phyloP scores from a whole-genome alignment of 2,797 vertebrate species.

The Craterocephalus amniculus region DNA sequence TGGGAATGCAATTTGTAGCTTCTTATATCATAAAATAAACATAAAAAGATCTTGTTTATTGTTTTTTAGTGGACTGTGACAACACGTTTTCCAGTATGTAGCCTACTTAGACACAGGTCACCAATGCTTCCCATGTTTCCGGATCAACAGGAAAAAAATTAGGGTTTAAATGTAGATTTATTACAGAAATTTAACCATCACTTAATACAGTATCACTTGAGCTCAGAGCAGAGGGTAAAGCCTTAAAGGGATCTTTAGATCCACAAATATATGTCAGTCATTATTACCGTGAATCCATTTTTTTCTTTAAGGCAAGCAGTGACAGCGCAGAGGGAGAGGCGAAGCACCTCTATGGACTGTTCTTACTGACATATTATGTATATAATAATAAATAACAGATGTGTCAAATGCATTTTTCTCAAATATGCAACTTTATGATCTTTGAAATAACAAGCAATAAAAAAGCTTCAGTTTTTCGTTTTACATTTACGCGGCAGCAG shows the following conservation, averaged over 20 bases:
- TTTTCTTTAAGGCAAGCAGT: neutral
- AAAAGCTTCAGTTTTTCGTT: neutral
- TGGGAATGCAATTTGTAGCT: neutral
- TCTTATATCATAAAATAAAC: neutral
- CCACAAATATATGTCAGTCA: neutral
- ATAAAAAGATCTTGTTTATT: neutral
- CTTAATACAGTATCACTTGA: neutral
- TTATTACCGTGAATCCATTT: neutral
- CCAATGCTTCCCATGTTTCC: neutral
- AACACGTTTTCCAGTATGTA: no score
- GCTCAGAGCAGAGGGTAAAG: neutral
- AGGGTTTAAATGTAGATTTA: neutral
- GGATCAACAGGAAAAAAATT: neutral
- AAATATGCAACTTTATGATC: neutral
- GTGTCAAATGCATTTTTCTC: neutral
- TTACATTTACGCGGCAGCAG: neutral
- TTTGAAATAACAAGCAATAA: neutral
- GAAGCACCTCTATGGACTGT: neutral
- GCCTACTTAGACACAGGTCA: neutral
- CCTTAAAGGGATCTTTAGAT: neutral
- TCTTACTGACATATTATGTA: neutral
- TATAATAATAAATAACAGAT: slow-evolving; percentile 1
- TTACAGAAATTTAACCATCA: neutral
- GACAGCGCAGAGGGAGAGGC: neutral
- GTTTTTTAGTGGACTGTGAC: neutral